These are phyloP conservation scores for Epizoanthus rinbou DNA, from an alignment of 92 coral and sea anemone genomes.

Conservation along the genomic window DNA sequence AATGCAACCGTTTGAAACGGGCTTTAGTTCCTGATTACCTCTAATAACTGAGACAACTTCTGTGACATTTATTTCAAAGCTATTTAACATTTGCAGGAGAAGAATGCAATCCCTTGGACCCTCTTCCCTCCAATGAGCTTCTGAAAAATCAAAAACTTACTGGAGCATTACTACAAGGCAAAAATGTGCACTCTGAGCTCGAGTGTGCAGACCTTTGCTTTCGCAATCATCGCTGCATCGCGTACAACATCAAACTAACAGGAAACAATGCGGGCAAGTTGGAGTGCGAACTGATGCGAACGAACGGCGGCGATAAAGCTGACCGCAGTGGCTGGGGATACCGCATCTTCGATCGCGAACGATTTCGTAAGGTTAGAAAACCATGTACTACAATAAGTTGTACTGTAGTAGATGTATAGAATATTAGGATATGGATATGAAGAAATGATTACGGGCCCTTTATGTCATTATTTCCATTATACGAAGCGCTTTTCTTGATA, in stretches of 20 bases:
- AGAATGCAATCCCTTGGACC: neutral
- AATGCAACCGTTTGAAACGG: no score
- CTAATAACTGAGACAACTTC: no score
- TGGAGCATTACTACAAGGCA: neutral
- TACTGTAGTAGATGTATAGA: no score
- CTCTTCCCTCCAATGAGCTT: neutral
- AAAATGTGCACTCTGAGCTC: neutral
- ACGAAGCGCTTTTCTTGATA: no score
- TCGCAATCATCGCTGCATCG: neutral
- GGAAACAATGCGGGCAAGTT: neutral
- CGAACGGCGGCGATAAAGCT: neutral
- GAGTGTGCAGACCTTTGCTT: conserved; percentile 5
- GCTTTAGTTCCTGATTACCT: no score
- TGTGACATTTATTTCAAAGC: no score
- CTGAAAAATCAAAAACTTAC: neutral
- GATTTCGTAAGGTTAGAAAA: neutral
- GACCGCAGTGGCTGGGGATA: neutral
- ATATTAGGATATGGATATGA: no score
- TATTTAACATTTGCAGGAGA: neutral
- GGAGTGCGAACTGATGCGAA: neutral
- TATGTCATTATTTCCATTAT: no score
- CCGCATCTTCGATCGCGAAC: neutral
- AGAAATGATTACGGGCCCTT: no score
- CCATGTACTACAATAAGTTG: neutral
- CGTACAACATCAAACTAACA: neutral